phyloP scores from a whole-genome alignment of 2,113 vertebrate species.

The Empidonax traillii region DNA sequence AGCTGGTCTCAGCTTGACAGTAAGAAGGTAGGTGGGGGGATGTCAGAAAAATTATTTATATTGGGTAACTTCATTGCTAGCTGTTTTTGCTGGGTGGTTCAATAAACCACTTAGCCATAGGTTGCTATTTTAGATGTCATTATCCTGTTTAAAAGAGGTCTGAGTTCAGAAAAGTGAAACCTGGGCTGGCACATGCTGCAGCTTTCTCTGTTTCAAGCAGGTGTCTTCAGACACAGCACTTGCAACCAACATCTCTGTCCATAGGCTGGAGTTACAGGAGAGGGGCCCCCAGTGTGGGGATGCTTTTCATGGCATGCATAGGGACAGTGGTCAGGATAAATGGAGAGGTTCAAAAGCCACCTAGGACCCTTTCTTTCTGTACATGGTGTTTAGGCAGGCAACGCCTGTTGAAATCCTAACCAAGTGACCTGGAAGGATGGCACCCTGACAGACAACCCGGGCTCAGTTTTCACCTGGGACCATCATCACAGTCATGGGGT shows the following conservation, averaged over 20 bases:
- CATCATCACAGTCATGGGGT: not conserved
- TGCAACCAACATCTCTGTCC: not conserved
- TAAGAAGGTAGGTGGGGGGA: not conserved
- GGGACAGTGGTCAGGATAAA: not conserved
- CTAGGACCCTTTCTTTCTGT: not conserved
- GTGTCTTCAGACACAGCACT: not conserved
- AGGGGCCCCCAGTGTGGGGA: fast-evolving
- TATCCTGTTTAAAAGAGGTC: not conserved
- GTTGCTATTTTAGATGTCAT: not conserved
- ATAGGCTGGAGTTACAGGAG: not conserved
- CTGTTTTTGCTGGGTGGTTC: not conserved
- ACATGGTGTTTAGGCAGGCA: not conserved
- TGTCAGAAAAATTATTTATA: not conserved
- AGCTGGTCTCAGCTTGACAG: not conserved
- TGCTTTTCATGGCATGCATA: not conserved
- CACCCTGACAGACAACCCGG: fast-evolving
- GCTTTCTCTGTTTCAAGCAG: not conserved
- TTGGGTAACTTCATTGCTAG: not conserved
- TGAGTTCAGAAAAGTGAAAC: not conserved
- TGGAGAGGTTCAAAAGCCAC: not conserved
- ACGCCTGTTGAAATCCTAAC: not conserved
- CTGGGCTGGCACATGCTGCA: not conserved
- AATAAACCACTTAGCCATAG: not conserved
- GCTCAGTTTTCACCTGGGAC: not conserved
- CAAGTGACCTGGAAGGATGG: not conserved